Evolutionary conservation across 2,888 invertebrate genomes (phyloP), one percentile per base, ranked within the genome.

Genomic region (Drosophila lutescens): DNA sequence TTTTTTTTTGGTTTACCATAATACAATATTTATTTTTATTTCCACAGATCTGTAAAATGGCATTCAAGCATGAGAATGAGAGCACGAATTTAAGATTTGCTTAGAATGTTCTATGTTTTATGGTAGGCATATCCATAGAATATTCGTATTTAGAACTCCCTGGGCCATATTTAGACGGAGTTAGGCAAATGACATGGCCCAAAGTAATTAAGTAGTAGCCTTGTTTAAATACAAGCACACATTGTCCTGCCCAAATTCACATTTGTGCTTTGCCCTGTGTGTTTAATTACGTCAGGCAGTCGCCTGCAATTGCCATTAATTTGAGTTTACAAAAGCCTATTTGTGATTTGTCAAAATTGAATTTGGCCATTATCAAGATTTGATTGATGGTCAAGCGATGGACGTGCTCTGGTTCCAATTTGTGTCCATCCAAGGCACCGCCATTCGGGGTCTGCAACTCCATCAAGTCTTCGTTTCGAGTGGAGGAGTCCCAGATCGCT

Each of bases 321-420:
- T 88, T 82, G 59, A 74, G 72, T 68, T 82, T 67, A 77, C 82
- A 82, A 88, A 86, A 77, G 86, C 80, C 88, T 80, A 88, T 83
- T 88, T 83, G 83, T 86, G 83, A 83, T 88, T 83, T 83, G 88
- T 88, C 83, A 86, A 83, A 83, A 88, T 83, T 82, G 83, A 80
- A 86, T 88, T 83, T 83, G 66, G 74, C 74, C 43, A 78, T 88
- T 88, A 88, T 86, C 80, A 65, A 76, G 71, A 80, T 83, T 85
- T 88, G 83, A 83, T 88, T 86, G 83, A 83, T 88, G 74, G 59
- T 44, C 53, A 36, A 69, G 41, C 54, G 69, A 38, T 40, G 54
- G 53, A 73, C 66, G 46, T 59, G 60, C 66, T 46, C 46, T 43
- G 62, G 66, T 40, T 61, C 51, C 58, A 46, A 69, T 59, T 59